Evolutionary conservation across 2,113 vertebrate genomes (phyloP).

Genomic region (Pantherophis guttatus): DNA sequence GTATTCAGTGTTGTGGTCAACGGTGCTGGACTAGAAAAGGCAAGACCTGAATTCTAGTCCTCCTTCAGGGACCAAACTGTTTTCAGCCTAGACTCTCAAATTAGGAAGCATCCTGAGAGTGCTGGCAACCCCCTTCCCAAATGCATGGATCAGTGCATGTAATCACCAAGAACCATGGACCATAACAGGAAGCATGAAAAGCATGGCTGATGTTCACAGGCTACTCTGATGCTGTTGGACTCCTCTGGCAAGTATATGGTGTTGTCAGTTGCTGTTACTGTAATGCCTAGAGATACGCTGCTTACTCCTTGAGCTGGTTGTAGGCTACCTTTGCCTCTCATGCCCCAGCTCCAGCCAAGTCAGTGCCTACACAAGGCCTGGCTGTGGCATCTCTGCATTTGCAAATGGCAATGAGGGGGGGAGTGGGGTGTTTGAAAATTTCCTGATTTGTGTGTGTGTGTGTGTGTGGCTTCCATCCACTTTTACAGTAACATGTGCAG

Average conservation of each 20-base stretch:
- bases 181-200: neutral
- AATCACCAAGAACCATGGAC: neutral
- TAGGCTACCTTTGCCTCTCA: neutral
- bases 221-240: neutral
- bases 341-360: neutral
- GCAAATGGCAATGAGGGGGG: neutral
- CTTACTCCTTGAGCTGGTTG: neutral
- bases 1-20: neutral
- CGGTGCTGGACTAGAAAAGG: neutral
- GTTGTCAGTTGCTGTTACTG: neutral
- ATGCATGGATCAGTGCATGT: neutral
- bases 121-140: neutral
- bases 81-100: neutral
- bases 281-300: neutral
- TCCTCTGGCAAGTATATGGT: neutral
- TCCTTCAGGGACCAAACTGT: neutral
- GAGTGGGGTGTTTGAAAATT: neutral
- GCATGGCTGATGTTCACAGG: neutral
- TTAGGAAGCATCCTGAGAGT: neutral
- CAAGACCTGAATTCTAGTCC: neutral
- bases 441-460: neutral
- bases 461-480: conserved; percentile 7
- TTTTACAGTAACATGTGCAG: neutral
- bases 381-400: neutral
- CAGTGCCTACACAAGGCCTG: fast-evolving